Evolutionary conservation across 2,797 vertebrate species (phyloP).

Genomic region (Chelon auratus): DNA sequence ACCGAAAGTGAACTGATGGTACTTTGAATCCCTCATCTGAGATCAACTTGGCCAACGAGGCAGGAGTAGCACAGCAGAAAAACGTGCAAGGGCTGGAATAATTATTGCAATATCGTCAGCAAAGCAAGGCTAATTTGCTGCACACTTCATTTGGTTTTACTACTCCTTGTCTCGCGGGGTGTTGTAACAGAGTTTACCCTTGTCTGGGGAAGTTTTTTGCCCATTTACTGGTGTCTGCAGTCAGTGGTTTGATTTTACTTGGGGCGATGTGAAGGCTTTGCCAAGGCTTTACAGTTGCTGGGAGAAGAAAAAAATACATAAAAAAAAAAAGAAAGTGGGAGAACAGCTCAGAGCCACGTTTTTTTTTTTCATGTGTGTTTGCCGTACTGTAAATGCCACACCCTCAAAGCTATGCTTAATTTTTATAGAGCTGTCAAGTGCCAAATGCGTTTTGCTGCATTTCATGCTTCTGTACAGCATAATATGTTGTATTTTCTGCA

Average conservation of each 20-base stretch:
- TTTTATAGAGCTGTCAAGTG: slow-evolving; percentile 38
- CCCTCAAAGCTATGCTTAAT: slow-evolving; percentile 43
- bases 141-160: slow-evolving; percentile 80
- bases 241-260: slow-evolving; percentile 68
- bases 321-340: slow-evolving; percentile 21
- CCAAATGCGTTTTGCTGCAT: slow-evolving; percentile 22
- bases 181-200: slow-evolving; percentile 66
- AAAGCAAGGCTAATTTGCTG: slow-evolving; percentile 73
- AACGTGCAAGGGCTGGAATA: slow-evolving; percentile 66
- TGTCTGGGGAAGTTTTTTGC: slow-evolving; percentile 63
- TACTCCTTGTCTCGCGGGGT: slow-evolving; percentile 64
- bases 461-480: slow-evolving; percentile 1
- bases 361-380: slow-evolving; percentile 40
- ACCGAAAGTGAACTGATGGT: slow-evolving; percentile 22
- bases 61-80: slow-evolving; percentile 62
- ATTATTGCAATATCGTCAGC: slow-evolving; percentile 73
- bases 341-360: slow-evolving; percentile 36
- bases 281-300: slow-evolving; percentile 65
- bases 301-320: slow-evolving; percentile 41
- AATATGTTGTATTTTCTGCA: slow-evolving; percentile 9
- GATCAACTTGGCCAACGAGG: slow-evolving; percentile 44
- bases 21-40: slow-evolving; percentile 39
- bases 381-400: slow-evolving; percentile 52
- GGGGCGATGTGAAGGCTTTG: slow-evolving; percentile 49
- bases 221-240: slow-evolving; percentile 69